A percentile compares a stretch with the other conserved stretches of the same genome.
Conservation (phyloP, 2,888 invertebrate genomes). For the Chromoteleia sp. region DNA sequence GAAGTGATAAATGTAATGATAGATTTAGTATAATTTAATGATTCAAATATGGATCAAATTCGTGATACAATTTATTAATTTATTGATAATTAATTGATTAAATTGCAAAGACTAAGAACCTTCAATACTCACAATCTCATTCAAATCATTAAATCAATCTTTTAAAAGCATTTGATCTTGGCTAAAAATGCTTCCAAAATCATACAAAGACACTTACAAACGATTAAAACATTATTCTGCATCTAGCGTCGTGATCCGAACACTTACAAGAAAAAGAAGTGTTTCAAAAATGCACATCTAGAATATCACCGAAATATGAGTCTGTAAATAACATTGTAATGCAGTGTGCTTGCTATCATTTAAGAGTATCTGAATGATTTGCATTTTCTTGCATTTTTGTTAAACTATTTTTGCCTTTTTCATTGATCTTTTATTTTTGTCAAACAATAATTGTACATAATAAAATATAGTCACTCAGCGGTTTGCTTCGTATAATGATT, state of each 20-base stretch:
- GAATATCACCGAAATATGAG: conserved; percentile 52
- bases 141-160: neutral
- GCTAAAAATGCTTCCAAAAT: conserved; percentile 24
- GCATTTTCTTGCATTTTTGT: conserved; percentile 67
- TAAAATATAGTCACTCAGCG: conserved; percentile 37
- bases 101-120: neutral
- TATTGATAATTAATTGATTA: conserved; percentile 1
- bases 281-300: conserved; percentile 10
- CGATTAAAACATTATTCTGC: conserved; percentile 10
- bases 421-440: conserved; percentile 33
- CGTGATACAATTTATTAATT: conserved; percentile 16
- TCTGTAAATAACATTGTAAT: conserved; percentile 67
- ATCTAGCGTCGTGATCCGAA: conserved; percentile 16
- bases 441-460: conserved; percentile 66
- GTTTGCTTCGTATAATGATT: conserved; percentile 57
- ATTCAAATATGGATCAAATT: conserved; percentile 9
- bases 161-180: conserved; percentile 5
- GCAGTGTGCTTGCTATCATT: conserved; percentile 62
- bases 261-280: neutral
- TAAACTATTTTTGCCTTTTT: conserved; percentile 28
- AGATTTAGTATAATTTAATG: conserved; percentile 13
- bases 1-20: conserved; percentile 25
- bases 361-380: conserved; percentile 52
- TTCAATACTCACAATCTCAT: conserved; percentile 10
- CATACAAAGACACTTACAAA: too few relatives aligned